Conservation (phyloP, 2,797 vertebrate genomes). For the Perodicticus potto region DNA sequence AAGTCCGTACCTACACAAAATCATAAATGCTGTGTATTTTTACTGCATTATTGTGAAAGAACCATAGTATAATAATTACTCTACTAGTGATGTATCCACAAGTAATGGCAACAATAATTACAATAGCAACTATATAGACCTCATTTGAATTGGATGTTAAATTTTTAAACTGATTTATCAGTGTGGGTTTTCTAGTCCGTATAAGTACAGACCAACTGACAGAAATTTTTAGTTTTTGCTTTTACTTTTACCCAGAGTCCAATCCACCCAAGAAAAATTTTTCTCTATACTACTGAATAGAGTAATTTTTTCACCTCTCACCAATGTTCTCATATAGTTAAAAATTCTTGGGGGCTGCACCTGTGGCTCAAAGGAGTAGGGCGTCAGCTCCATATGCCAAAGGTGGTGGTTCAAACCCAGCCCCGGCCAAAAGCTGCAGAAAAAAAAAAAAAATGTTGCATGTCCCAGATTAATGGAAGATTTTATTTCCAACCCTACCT, state of each 20-base stretch:
- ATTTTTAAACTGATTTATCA: background rate
- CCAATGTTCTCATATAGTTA: background rate
- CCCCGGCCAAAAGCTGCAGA: too few relatives aligned
- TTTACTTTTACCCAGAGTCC: background rate
- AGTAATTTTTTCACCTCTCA: background rate
- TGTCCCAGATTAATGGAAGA: background rate
- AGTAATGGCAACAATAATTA: background rate
- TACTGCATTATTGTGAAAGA: background rate
- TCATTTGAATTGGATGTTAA: background rate
- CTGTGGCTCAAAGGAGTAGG: too few relatives aligned
- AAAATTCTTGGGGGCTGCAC: background rate
- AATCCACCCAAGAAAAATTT: background rate
- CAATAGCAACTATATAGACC: background rate
- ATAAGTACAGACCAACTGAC: background rate
- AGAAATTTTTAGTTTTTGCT: background rate
- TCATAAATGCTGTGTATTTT: background rate
- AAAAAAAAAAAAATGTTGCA: background rate
- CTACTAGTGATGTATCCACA: background rate
- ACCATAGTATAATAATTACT: background rate
- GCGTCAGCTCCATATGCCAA: too few relatives aligned
- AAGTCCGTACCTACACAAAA: background rate
- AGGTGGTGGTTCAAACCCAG: too few relatives aligned
- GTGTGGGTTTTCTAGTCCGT: background rate
- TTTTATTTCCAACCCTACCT: background rate
- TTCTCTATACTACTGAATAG: background rate